phyloP scores from a whole-genome alignment of 2,797 vertebrate species.

The Poeciliopsis presidionis region DNA sequence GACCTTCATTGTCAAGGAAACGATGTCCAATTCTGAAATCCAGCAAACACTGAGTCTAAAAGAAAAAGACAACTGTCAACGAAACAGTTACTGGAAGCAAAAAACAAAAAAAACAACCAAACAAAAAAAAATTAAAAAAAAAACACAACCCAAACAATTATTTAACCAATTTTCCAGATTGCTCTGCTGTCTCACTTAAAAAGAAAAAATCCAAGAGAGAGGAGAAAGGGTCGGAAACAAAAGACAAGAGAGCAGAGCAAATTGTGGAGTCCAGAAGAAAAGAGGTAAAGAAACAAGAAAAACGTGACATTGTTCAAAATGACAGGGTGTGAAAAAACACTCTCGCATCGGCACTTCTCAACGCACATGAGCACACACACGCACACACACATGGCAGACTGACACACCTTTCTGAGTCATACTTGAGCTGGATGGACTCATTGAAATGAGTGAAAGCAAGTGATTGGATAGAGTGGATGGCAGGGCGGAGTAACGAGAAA shows the following conservation, averaged over 20 bases:
- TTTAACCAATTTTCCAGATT: constrained; percentile 70
- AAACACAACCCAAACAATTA: constrained; percentile 46
- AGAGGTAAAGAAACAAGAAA: constrained; percentile 55
- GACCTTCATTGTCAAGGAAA: constrained; percentile 26
- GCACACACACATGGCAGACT: constrained; percentile 71
- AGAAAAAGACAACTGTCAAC: constrained; percentile 48
- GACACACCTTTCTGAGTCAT: constrained; percentile 89
- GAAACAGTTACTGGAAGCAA: constrained; percentile 53
- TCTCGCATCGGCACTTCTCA: constrained; percentile 20
- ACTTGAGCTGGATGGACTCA: constrained; percentile 84
- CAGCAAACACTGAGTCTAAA: constrained; percentile 79
- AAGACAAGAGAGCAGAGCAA: constrained; percentile 59
- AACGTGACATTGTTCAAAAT: constrained; percentile 76
- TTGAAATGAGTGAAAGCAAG: constrained; percentile 80
- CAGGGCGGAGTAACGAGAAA: constrained; percentile 66
- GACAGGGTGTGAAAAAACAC: constrained; percentile 69
- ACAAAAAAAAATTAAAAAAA: constrained; percentile 11
- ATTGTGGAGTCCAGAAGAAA: constrained; percentile 63
- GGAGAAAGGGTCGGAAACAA: constrained; percentile 40
- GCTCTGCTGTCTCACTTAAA: constrained; percentile 72
- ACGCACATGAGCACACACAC: constrained; percentile 54
- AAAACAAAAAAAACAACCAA: not conserved
- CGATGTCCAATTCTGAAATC: constrained; percentile 48
- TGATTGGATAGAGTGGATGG: constrained; percentile 74
- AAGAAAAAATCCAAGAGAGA: constrained; percentile 39